Evolutionary conservation across 2,888 invertebrate genomes (phyloP).

Genomic region (Drosophila hamatofila): DNA sequence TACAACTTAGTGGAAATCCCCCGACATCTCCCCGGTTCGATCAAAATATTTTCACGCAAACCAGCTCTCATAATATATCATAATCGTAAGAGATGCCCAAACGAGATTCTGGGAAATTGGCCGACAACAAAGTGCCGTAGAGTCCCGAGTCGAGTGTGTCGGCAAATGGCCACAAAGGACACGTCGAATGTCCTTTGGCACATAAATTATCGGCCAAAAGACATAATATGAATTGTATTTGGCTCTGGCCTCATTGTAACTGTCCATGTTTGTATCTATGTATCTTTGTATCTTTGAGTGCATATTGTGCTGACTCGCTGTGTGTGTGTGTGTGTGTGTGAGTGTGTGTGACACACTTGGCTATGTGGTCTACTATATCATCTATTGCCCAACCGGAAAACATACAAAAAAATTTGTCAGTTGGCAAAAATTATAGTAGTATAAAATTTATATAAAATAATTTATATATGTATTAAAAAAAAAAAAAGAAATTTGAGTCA

Average conservation of each 20-base stretch:
- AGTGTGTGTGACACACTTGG: slow-evolving; percentile 63
- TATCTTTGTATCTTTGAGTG: slow-evolving; percentile 22
- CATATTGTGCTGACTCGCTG: slow-evolving; percentile 56
- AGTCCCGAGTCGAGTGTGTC: slow-evolving; percentile 26
- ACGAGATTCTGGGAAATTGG: slow-evolving; percentile 55
- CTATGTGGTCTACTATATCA: slow-evolving; percentile 36
- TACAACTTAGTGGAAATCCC: slow-evolving; percentile 10
- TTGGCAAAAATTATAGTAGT: slow-evolving; percentile 17
- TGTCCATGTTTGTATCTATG: slow-evolving; percentile 4
- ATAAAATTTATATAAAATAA: slow-evolving; percentile 2
- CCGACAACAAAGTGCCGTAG: neutral
- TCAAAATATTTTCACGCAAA: slow-evolving; percentile 75
- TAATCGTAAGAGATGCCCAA: slow-evolving; percentile 51
- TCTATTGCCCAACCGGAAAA: slow-evolving; percentile 63
- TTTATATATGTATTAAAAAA: too few species aligned
- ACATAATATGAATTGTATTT: slow-evolving; percentile 61
- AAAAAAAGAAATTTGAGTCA: slow-evolving; percentile 56
- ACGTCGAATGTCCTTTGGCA: slow-evolving; percentile 71
- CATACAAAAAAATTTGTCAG: slow-evolving; percentile 67
- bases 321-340: slow-evolving; percentile 26
- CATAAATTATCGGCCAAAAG: slow-evolving; percentile 62
- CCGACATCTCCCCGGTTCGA: slow-evolving; percentile 11
- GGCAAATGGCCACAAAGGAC: slow-evolving; percentile 65
- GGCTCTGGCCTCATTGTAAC: slow-evolving; percentile 16
- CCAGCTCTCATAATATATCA: slow-evolving; percentile 56